Evolutionary conservation across 2,888 invertebrate species (phyloP), one percentile per base, ranked within the genome.

Genomic region (Drosophila barbarae): DNA sequence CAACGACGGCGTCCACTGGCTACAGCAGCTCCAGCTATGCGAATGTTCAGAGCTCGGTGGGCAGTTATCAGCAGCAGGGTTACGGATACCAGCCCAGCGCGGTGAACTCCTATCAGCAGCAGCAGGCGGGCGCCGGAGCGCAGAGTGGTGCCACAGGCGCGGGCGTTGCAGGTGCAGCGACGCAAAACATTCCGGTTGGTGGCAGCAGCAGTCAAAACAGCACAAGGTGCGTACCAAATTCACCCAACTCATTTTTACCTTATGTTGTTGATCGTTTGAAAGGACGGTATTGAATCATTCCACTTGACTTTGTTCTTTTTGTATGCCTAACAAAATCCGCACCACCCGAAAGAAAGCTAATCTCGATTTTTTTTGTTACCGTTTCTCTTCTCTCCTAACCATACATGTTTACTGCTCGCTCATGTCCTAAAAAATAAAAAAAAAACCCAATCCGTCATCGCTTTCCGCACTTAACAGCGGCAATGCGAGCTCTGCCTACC

Each of bases 131-230:
- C 44, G 57, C 77, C 47, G 79, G 78, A 35, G 80, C 80, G 35
- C 88, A 87, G 72, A 85, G 73, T 74, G 83, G 73, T 73, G 81
- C 76, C 61, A 69, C 86, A 50, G 84, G 82, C 61, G 77, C 68
- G 59, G 86, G 84, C 65, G 76, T 82, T 60, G 76, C 78, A 42
- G 77, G 79, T 44, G 83, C 77, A 64, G 79, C 88, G 66, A 82
- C 88, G 72, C 90, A 89, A 87, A 90, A 89, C 88, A 89, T 89
- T 89, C 89, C 90, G 75, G 89, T 87, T 64, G 89, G 88, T 68
- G 87, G 86, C 74, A 85, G 83, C 76, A 87, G 79, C 72, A 88
- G 82, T 76, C 85, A 86, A 63, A 89, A 87, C 57, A 88, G 85
- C 85, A 81, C 89, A 73, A 87, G 86, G 89, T 89, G 80, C 75